Evolutionary conservation across 2,113 vertebrate species (phyloP).

Genomic region (Erythrocebus patas): DNA sequence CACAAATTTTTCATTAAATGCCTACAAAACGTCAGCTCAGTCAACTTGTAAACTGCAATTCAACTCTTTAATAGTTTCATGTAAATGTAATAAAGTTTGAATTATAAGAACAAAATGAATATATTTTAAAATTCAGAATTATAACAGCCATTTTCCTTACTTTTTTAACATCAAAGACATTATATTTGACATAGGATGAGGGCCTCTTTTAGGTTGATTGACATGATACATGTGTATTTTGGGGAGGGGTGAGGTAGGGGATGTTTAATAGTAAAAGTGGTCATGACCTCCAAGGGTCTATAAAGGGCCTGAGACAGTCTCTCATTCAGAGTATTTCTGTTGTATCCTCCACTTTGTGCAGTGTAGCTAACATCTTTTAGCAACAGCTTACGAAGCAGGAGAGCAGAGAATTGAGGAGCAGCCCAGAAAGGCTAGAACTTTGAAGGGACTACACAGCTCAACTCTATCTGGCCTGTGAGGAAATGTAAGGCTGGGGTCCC

Average conservation of each 20-base stretch:
- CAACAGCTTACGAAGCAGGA: not conserved
- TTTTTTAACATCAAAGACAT: not conserved
- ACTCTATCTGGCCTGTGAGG: not conserved
- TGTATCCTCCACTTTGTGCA: not conserved
- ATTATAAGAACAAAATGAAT: constrained; percentile 11
- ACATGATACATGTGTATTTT: not conserved
- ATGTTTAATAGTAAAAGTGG: not conserved
- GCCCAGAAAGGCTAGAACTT: not conserved
- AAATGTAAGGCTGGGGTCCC: not conserved
- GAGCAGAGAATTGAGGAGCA: not conserved
- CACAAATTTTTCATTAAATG: not conserved
- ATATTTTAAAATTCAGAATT: not conserved
- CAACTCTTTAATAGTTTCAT: not conserved
- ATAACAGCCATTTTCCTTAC: not conserved
- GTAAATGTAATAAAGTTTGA: not conserved
- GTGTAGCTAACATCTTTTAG: not conserved
- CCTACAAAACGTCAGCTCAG: not conserved
- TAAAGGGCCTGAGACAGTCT: not conserved
- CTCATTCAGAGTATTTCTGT: not conserved
- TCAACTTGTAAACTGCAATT: not conserved
- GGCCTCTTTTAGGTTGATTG: not conserved
- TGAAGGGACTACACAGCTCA: not conserved
- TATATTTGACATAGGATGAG: not conserved
- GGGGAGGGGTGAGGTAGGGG: too few species aligned
- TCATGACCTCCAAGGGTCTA: not conserved